These are phyloP conservation scores for Mormoops blainvillei DNA, from an alignment of 2,113 vertebrate species.

Conservation along the genomic window DNA sequence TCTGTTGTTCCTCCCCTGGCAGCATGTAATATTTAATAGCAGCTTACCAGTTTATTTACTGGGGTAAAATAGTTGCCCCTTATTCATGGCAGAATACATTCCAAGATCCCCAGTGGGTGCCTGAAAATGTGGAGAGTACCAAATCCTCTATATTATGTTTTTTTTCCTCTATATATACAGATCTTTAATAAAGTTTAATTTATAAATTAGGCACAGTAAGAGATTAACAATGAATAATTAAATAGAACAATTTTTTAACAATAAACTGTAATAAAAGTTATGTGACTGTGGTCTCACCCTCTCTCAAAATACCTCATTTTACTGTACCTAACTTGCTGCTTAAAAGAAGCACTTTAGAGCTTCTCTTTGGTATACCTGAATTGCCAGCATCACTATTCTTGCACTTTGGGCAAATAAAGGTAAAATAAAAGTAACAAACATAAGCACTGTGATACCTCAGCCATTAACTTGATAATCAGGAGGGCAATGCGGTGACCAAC, in stretches of 20 bases:
- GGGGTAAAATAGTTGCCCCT: not conserved
- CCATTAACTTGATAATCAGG: not conserved
- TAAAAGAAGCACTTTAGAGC: not conserved
- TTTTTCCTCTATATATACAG: not conserved
- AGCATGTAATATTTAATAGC: not conserved
- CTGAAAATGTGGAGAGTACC: not conserved
- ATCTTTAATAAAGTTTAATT: not conserved
- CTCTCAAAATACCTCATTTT: not conserved
- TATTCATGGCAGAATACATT: not conserved
- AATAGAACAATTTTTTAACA: not conserved
- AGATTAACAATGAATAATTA: not conserved
- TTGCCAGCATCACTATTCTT: not conserved
- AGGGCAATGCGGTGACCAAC: not conserved
- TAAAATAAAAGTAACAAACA: not conserved
- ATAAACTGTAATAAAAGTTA: not conserved
- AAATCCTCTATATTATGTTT: not conserved
- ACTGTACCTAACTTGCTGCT: not conserved
- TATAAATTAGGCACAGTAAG: not conserved
- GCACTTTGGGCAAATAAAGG: not conserved
- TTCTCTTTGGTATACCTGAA: not conserved
- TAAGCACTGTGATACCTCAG: not conserved
- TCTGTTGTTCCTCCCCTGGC: not conserved
- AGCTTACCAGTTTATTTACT: not conserved
- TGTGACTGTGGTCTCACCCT: not conserved
- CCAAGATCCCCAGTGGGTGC: not conserved